A percentile compares a stretch with the other conserved stretches of the same genome.
Conservation (phyloP, 2,797 vertebrate species). For the Ctenopoma multispine region DNA sequence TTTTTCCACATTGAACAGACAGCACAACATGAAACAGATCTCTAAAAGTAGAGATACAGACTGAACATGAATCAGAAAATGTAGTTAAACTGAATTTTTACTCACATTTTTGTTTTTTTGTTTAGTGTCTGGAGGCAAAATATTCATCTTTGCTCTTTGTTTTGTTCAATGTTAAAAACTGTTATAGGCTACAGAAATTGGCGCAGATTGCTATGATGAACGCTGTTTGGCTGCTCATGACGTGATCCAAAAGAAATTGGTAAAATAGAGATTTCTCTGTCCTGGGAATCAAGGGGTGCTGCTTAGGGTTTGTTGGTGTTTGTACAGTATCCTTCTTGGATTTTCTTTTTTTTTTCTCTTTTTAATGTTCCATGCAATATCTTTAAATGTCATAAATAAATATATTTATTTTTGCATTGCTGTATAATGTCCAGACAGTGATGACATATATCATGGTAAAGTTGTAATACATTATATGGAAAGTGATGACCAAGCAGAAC, state of each 20-base stretch:
- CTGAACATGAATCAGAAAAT: not conserved
- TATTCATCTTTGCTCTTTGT: not conserved
- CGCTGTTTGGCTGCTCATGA: not conserved
- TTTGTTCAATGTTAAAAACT: not conserved
- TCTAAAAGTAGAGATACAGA: not conserved
- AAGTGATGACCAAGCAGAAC: not conserved
- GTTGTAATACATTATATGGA: not conserved
- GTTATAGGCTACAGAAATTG: not conserved
- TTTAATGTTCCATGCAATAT: conserved; percentile 30
- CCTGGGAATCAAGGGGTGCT: not conserved
- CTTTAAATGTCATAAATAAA: conserved; percentile 27
- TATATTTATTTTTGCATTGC: not conserved
- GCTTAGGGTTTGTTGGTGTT: not conserved
- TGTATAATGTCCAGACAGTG: conserved; percentile 17
- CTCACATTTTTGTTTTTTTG: not conserved
- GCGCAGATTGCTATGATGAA: not conserved
- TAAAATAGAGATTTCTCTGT: not conserved
- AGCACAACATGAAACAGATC: conserved; percentile 25
- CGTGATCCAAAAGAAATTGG: too few relatives aligned
- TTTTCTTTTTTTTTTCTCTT: not conserved
- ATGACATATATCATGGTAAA: conserved; percentile 29
- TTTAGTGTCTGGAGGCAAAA: not conserved
- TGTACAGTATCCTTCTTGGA: not conserved
- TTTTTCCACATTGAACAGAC: conserved; percentile 47
- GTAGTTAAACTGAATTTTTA: not conserved